Evolutionary conservation across 2,797 vertebrate genomes (phyloP).

Genomic region (Gadopsis bispinosus): DNA sequence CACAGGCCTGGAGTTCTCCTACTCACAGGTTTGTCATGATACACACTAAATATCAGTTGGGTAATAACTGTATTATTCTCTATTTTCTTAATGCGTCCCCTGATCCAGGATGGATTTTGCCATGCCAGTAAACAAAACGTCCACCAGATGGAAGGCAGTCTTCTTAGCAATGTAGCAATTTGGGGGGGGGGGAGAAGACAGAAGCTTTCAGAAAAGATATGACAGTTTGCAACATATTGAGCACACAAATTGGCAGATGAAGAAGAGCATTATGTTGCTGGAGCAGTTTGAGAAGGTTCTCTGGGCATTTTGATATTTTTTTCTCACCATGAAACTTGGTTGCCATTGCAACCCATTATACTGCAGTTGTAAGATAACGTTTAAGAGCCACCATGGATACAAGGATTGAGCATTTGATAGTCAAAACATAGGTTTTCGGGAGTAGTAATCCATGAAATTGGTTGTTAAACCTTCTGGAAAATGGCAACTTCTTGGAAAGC

Average conservation of each 20-base stretch:
- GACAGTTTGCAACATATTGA: not conserved
- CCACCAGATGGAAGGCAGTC: not conserved
- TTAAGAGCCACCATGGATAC: not conserved
- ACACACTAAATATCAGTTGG: not conserved
- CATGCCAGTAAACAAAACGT: too few relatives aligned
- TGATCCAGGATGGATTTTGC: not conserved
- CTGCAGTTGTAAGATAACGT: not conserved
- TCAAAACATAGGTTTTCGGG: not conserved
- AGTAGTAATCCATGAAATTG: not conserved
- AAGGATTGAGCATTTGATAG: not conserved
- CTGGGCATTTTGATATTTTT: not conserved
- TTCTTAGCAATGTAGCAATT: not conserved
- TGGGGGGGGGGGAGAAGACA: too few relatives aligned
- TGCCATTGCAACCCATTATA: not conserved
- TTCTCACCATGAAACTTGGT: not conserved
- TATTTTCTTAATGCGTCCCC: not conserved
- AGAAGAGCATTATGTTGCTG: not conserved
- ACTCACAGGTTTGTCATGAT: slow-evolving; percentile 88
- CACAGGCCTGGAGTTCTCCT: slow-evolving; percentile 97
- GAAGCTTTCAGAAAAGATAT: not conserved
- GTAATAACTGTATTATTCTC: not conserved
- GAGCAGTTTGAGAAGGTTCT: not conserved
- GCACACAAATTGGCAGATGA: not conserved
- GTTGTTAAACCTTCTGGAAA: not conserved
- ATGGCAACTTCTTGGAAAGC: not conserved